Percentiles rank a stretch among this genome's conserved stretches.
Conservation (phyloP, 2,888 invertebrate species). For the Scaptomyza cyrtandrae region DNA sequence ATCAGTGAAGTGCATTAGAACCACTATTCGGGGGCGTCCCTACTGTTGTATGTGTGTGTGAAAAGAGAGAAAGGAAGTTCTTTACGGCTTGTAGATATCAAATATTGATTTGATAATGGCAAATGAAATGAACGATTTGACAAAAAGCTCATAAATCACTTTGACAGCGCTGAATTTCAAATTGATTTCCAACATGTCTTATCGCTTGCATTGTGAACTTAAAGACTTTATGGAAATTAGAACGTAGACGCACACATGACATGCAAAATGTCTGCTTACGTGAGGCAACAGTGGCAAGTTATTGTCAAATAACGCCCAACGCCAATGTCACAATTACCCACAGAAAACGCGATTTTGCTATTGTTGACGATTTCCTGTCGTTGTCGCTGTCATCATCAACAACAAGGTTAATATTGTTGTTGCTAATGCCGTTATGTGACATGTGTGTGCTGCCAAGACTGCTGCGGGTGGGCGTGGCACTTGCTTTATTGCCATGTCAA, state of each 20-base stretch:
- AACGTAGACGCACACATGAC: slow-evolving; percentile 4
- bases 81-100: slow-evolving; percentile 51
- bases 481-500: slow-evolving; percentile 58
- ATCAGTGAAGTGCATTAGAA: slow-evolving; percentile 76
- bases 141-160: slow-evolving; percentile 58
- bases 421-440: slow-evolving; percentile 12
- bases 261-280: slow-evolving; percentile 61
- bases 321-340: slow-evolving; percentile 67
- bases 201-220: slow-evolving; percentile 30
- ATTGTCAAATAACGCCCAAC: slow-evolving; percentile 44
- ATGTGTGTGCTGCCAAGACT: slow-evolving; percentile 36
- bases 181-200: slow-evolving; percentile 25
- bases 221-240: slow-evolving; percentile 41
- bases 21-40: slow-evolving; percentile 14
- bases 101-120: slow-evolving; percentile 70
- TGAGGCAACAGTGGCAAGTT: slow-evolving; percentile 44
- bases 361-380: slow-evolving; percentile 71
- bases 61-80: slow-evolving; percentile 47
- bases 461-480: slow-evolving; percentile 46
- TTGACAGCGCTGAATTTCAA: slow-evolving; percentile 29
- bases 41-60: slow-evolving; percentile 8
- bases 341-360: slow-evolving; percentile 66
- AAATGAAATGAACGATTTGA: slow-evolving; percentile 59
- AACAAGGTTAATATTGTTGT: slow-evolving; percentile 14
- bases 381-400: slow-evolving; percentile 11